Conservation (phyloP, 2,113 vertebrate genomes). For the Turdus rufiventris region DNA sequence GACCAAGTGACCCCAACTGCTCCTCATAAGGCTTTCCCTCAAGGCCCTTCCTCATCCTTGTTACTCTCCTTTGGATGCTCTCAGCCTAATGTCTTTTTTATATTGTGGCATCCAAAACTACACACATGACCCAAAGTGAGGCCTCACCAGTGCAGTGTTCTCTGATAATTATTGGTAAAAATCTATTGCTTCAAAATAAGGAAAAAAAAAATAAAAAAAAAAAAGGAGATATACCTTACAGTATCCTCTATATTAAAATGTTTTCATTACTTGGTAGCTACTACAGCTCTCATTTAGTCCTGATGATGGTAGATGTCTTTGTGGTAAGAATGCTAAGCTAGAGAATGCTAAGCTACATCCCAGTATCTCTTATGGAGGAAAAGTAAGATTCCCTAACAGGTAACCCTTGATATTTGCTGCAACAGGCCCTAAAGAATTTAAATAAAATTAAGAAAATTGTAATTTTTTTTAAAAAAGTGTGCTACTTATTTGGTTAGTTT, state of each 20-base stretch:
- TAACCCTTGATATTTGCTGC: background rate
- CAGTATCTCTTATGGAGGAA: background rate
- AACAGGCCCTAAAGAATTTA: background rate
- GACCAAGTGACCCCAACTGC: background rate
- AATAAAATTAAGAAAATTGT: background rate
- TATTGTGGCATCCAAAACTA: background rate
- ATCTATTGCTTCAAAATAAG: background rate
- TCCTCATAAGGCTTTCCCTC: rapidly evolving
- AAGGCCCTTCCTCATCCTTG: background rate
- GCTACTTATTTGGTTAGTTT: background rate
- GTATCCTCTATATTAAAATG: background rate
- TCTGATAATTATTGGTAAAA: background rate
- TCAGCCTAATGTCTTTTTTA: background rate
- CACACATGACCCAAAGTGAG: background rate
- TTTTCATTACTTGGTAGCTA: background rate
- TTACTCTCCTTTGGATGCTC: background rate
- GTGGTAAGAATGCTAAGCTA: background rate
- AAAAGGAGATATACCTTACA: background rate
- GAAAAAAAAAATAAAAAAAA: no score
- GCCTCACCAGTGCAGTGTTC: background rate
- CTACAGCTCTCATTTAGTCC: background rate
- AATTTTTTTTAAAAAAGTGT: background rate
- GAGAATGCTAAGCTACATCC: background rate
- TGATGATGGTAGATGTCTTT: background rate
- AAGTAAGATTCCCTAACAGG: background rate